Conservation (phyloP, 2,113 vertebrate species). For the Dicerorhinus sumatrensis region DNA sequence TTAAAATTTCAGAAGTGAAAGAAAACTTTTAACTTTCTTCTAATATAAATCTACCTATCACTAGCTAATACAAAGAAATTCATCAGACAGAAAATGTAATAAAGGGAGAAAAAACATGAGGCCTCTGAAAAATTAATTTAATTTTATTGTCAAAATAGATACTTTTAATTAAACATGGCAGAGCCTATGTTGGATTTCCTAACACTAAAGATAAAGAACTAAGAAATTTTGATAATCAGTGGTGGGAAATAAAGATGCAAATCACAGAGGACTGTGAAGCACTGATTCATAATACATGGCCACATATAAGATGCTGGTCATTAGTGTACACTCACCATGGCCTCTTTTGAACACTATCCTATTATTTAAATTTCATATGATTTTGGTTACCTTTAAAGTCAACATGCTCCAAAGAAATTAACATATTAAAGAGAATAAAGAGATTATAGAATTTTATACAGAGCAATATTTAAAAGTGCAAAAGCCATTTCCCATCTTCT, state of each 20-base stretch:
- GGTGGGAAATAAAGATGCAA: not conserved
- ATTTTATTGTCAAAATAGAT: not conserved
- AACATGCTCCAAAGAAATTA: not conserved
- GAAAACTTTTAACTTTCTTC: slow-evolving; percentile 75
- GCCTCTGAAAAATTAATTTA: not conserved
- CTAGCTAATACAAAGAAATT: slow-evolving; percentile 34
- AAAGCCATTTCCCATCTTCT: slow-evolving; percentile 6
- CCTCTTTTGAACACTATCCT: not conserved
- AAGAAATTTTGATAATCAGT: not conserved
- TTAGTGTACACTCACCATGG: not conserved
- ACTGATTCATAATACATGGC: not conserved
- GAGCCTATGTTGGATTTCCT: not conserved
- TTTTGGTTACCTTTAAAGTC: not conserved
- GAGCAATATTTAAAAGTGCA: slow-evolving; percentile 35
- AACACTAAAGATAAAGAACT: not conserved
- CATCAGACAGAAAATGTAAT: not conserved
- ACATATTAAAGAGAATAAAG: not conserved
- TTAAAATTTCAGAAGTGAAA: slow-evolving; percentile 74
- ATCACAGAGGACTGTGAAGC: not conserved
- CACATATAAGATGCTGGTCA: not conserved
- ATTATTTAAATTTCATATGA: slow-evolving; percentile 1
- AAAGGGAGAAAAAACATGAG: not conserved
- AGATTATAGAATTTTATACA: not conserved
- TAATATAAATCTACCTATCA: not conserved
- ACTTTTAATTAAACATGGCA: not conserved